Base-by-base conservation (phyloP, 1,140 invertebrate genomes). In the Panagrolaimus sp. region DNA sequence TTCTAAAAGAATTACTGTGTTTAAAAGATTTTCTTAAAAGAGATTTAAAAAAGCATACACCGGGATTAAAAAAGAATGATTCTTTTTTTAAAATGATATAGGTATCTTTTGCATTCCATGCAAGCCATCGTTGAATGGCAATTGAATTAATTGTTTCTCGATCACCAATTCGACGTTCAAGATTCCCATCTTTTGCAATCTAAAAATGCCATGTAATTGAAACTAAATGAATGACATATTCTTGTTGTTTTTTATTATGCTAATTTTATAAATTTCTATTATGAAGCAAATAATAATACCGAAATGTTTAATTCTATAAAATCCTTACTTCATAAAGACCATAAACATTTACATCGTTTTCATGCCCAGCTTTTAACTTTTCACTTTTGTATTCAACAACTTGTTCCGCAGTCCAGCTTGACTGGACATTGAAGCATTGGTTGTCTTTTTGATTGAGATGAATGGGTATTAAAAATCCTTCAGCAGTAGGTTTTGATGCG, bases 391-490 rank as follows among this genome's bases (percentile, higher is more conserved):
- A 43, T 24, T 68, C 67, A 26, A 71, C 21, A 9, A 55, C 46
- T 44, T 72, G 62, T 68, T 65, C 67, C 10, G 74, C 67, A 0
- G 65, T 64, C 48, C 64, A 48, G 55, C 58, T 38, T 32, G 65
- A 43, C 68, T 75, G 71, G 8, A 74, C 67, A 68, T 78, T 82
- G 69, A 80, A 80, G 46, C 71, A 69, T 63, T 74, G 75, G 67
- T 80, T 80, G 43, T 80, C 80, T 46, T 73, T 70, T 43, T 78
- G 64, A 62, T 77, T 75, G 7, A 83, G 47, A 68, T 80, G 77
- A 43, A 80, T 72, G 5, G 79, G 63, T 5, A 79, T 65, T 10
- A 80, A 71, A 43, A 82, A 52, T n/a, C 80, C 77, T n/a, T 81
- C 71, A 5, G 80, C 77, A 62, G 74, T 48, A 32, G 73, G 67